phyloP scores from a whole-genome alignment of 2,888 invertebrate species.

The Aproaerema taeniolella region DNA sequence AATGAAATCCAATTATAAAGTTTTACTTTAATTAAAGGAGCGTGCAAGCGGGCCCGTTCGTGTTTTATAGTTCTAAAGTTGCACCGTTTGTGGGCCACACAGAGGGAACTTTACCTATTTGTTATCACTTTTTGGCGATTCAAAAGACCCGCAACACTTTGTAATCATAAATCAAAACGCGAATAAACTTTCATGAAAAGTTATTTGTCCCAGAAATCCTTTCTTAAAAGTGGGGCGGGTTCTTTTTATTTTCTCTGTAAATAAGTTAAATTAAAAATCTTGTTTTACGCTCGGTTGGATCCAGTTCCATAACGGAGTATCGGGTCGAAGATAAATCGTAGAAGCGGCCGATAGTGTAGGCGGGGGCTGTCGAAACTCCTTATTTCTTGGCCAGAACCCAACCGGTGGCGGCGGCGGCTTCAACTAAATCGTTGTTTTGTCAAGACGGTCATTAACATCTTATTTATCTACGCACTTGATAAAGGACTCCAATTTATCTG shows the following conservation, averaged over 20 bases:
- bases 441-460: slow-evolving; percentile 10
- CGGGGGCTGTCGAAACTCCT: slow-evolving; percentile 15
- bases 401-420: not conserved
- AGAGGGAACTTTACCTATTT: slow-evolving; percentile 16
- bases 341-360: slow-evolving; percentile 14
- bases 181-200: slow-evolving; percentile 16
- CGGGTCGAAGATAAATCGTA: slow-evolving; percentile 15
- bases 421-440: slow-evolving; percentile 9
- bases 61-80: slow-evolving; percentile 15
- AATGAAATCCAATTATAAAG: not conserved
- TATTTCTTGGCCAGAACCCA: slow-evolving; percentile 16
- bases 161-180: slow-evolving; percentile 15
- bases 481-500: not conserved
- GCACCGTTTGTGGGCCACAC: slow-evolving; percentile 9
- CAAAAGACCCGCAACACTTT: slow-evolving; percentile 14
- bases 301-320: slow-evolving; percentile 9
- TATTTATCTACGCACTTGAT: slow-evolving; percentile 4
- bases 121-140: slow-evolving; percentile 20
- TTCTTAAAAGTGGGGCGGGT: too few species aligned
- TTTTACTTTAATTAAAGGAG: slow-evolving; percentile 1
- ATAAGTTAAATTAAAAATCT: slow-evolving; percentile 10
- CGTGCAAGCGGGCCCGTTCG: not conserved
- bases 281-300: slow-evolving; percentile 7
- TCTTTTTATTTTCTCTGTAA: slow-evolving; percentile 9
- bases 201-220: too few species aligned